Evolutionary conservation across 2,888 invertebrate genomes (phyloP).

Genomic region (Antitype chi): DNA sequence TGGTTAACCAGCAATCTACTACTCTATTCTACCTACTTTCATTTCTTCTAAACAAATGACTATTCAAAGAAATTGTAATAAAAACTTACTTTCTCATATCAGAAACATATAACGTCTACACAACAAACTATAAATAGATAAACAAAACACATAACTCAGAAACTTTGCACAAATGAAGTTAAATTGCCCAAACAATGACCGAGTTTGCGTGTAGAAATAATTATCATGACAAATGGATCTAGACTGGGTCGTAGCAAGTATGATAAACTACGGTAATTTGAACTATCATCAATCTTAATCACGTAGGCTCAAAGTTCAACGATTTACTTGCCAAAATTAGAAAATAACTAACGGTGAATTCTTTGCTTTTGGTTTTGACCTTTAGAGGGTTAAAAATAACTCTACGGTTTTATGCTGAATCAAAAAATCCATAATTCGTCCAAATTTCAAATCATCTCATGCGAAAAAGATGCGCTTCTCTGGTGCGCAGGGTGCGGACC

Average conservation of each 20-base stretch:
- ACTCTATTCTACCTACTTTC: neutral
- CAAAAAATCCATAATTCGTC: neutral
- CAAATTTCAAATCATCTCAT: too few relatives aligned
- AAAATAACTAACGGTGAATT: neutral
- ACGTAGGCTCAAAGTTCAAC: conserved; percentile 30
- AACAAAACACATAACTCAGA: conserved; percentile 3
- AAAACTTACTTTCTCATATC: conserved; percentile 7
- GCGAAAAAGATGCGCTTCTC: too few relatives aligned
- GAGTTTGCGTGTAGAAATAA: conserved; percentile 63
- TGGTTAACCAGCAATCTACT: too few relatives aligned
- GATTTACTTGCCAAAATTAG: conserved; percentile 33
- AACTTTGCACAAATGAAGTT: conserved; percentile 43
- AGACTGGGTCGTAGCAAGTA: conserved; percentile 35
- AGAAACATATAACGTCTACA: conserved; percentile 7
- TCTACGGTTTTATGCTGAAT: neutral
- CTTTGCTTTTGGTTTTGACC: conserved; percentile 6
- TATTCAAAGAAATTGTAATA: neutral
- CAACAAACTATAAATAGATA: conserved; percentile 8
- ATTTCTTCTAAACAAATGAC: neutral
- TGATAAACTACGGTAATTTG: conserved; percentile 49
- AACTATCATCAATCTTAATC: conserved; percentile 59
- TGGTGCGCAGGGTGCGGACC: too few relatives aligned
- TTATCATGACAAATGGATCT: conserved; percentile 62
- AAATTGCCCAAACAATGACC: conserved; percentile 56
- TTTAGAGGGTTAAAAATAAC: conserved; percentile 22